Percentiles rank a stretch among this genome's conserved stretches.
Evolutionary conservation across 2,888 invertebrate genomes (phyloP).

Genomic region (Drosophila conformis): DNA sequence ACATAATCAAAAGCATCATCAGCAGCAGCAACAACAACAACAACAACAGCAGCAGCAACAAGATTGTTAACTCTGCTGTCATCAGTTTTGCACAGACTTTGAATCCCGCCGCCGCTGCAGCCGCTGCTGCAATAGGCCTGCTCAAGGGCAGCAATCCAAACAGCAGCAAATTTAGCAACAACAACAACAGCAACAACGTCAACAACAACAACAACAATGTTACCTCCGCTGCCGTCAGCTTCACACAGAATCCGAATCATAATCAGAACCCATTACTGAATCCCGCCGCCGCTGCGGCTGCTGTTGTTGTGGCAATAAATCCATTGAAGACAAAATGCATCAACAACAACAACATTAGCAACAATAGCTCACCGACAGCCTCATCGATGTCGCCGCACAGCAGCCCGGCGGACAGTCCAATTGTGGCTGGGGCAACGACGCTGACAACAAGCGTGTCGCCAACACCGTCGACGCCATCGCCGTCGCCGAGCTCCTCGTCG

Average conservation of each 20-base stretch:
- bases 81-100: slow-evolving; percentile 17
- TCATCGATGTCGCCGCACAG: slow-evolving; percentile 44
- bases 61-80: slow-evolving; percentile 14
- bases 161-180: slow-evolving; percentile 40
- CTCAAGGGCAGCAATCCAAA: slow-evolving; percentile 29
- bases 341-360: slow-evolving; percentile 29
- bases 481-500: slow-evolving; percentile 83
- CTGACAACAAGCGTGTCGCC: slow-evolving; percentile 81
- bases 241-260: slow-evolving; percentile 16
- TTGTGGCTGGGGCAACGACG: slow-evolving; percentile 63
- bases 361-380: slow-evolving; percentile 25
- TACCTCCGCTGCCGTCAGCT: slow-evolving; percentile 43
- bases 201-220: slow-evolving; percentile 32
- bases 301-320: slow-evolving; percentile 35
- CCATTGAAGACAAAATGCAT: slow-evolving; percentile 30
- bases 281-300: slow-evolving; percentile 23
- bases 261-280: slow-evolving; percentile 18
- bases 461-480: slow-evolving; percentile 84
- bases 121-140: slow-evolving; percentile 30
- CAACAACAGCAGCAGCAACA: slow-evolving; percentile 50
- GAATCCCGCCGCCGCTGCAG: slow-evolving; percentile 35
- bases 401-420: slow-evolving; percentile 72
- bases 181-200: slow-evolving; percentile 19
- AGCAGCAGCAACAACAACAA: slow-evolving; percentile 39
- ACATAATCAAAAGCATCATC: slow-evolving; percentile 47